These are phyloP conservation scores for Empidonax alnorum DNA, from an alignment of 2,113 vertebrate genomes.

Conservation along the genomic window DNA sequence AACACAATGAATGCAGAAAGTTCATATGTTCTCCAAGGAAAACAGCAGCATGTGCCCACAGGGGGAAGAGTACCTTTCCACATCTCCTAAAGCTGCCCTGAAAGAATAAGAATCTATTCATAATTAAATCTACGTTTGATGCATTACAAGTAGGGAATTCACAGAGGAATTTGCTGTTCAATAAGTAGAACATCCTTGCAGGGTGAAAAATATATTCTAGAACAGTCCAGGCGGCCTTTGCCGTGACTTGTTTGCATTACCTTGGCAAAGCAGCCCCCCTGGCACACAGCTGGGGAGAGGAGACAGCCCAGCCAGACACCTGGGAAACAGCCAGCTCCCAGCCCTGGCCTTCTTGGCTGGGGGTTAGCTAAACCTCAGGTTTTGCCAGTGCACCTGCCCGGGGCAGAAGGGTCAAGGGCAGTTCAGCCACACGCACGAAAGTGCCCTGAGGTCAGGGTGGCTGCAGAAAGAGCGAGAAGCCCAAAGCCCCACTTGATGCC, in stretches of 20 bases:
- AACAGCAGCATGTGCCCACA: fast-evolving
- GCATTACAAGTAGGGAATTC: neutral
- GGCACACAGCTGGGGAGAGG: neutral
- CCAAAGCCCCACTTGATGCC: neutral
- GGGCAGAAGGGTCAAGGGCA: neutral
- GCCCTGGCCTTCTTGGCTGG: neutral
- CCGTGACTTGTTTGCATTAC: neutral
- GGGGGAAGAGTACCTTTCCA: neutral
- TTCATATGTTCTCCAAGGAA: neutral
- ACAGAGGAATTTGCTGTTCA: neutral
- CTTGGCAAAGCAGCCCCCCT: neutral
- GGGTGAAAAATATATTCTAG: neutral
- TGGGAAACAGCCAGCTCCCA: neutral
- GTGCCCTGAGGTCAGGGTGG: neutral
- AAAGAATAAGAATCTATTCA: neutral
- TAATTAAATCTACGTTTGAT: neutral
- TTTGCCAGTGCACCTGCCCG: neutral
- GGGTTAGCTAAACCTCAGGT: neutral
- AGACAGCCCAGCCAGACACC: fast-evolving
- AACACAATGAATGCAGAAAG: neutral
- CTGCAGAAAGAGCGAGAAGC: neutral
- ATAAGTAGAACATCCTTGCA: neutral
- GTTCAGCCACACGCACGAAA: fast-evolving
- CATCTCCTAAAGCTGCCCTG: neutral
- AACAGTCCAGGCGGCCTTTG: neutral